phyloP scores from a whole-genome alignment of 2,113 vertebrate genomes.

The Epinephelus moara region DNA sequence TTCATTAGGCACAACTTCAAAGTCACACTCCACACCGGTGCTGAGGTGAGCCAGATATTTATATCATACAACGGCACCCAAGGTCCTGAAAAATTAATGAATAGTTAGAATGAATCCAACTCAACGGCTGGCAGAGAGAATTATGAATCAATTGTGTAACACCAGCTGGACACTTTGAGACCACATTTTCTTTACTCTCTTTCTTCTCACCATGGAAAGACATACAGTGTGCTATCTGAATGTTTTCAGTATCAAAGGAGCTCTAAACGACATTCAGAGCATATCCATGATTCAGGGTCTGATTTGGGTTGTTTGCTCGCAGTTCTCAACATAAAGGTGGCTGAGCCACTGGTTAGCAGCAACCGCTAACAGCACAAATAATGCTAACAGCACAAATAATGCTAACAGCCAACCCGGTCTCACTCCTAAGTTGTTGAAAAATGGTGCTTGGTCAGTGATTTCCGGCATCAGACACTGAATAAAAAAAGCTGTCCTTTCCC shows the following conservation, averaged over 20 bases:
- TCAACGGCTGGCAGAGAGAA: slow-evolving; percentile 58
- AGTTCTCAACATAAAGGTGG: no score
- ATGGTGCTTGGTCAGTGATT: no score
- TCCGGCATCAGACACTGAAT: no score
- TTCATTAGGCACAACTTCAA: slow-evolving; percentile 83
- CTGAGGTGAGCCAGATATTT: slow-evolving; percentile 74
- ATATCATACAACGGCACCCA: slow-evolving; percentile 69
- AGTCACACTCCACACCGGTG: slow-evolving; percentile 56
- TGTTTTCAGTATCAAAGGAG: not conserved
- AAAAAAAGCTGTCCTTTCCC: no score
- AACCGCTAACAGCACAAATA: no score
- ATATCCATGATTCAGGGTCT: no score
- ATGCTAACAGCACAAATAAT: no score
- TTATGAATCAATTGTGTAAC: slow-evolving; percentile 71
- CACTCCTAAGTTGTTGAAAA: no score
- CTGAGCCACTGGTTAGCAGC: no score
- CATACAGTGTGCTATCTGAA: not conserved
- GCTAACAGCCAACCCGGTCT: no score
- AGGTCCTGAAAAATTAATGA: slow-evolving; percentile 80
- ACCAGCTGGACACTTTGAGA: slow-evolving; percentile 67
- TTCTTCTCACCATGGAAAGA: not conserved
- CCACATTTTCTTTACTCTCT: slow-evolving; percentile 25
- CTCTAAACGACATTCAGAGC: no score
- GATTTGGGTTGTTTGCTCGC: no score
- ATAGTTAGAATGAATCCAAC: slow-evolving; percentile 70